Base-by-base conservation (phyloP, 2,888 invertebrate species). In the Acanthacorydalis orientalis region DNA sequence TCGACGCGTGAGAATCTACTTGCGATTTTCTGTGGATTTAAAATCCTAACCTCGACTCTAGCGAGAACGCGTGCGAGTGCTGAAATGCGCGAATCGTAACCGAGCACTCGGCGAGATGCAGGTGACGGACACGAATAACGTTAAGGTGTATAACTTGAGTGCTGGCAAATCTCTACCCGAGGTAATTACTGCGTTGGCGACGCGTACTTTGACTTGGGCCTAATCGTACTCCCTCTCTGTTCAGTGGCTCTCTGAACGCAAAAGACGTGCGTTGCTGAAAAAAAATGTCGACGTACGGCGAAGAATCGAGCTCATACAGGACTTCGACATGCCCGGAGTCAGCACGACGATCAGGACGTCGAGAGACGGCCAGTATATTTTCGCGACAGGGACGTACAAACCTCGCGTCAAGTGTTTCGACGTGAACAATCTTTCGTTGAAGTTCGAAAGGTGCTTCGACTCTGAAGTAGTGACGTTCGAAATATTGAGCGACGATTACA, bases 281-380 rank as follows among this genome's bases (percentile, higher is more conserved):
- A 89, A 89, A 65, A 84, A 92, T 79, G 80, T 85, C 37, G 95
- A 93, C 62, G 73, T 96, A 43, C 74, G 92, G 54, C 76, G 86
- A 55, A 75, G 93, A 59, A 91, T 99, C 56, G 91, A 97, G 67
- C 77, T 98, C 39, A 89, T 99, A 54, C 98, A 99, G 68, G 98
- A 98, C 62, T 98, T 99, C 73, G 91, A 95, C 56, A 98, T 98
- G 98, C 97, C 98, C 31, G 90, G 83, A 44, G 77, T 97, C 1
- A 92, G 93, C 60, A 84, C 83, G 14, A 78, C 79, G 46, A 74
- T 99, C 23, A 74, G 79, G 58, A 75, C 90, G 52, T 88, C 96
- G 8, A 82, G 77, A 55, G 96, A 99, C 72, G 87, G 89, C 14
- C 85, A 95, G 53, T 95, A 87, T 60, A 80, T 98, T 51, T 70